A percentile compares a stretch with the other conserved stretches of the same genome.
Evolutionary conservation across 2,888 invertebrate genomes (phyloP).

Genomic region (Drosophila gaucha): DNA sequence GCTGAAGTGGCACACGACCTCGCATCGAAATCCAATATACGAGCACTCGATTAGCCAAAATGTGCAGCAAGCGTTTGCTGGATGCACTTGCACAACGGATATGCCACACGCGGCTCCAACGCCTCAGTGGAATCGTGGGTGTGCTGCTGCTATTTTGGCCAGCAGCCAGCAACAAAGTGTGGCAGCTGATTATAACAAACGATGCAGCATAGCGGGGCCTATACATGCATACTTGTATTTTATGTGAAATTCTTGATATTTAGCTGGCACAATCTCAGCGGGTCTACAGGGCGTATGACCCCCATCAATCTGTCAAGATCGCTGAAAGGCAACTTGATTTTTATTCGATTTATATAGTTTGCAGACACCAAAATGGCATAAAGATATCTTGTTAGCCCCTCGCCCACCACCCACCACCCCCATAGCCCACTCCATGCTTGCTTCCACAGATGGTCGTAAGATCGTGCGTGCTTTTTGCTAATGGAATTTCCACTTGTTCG

Average conservation of each 20-base stretch:
- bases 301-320: constrained; percentile 56
- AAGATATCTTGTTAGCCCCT: constrained; percentile 4
- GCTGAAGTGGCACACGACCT: constrained; percentile 53
- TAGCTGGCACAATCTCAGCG: constrained; percentile 7
- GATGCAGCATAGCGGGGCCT: not conserved
- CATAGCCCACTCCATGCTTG: not conserved
- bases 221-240: not conserved
- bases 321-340: constrained; percentile 24
- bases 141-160: constrained; percentile 33
- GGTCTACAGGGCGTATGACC: constrained; percentile 27
- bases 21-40: constrained; percentile 25
- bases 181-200: constrained; percentile 35
- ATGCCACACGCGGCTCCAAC: constrained; percentile 25
- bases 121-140: constrained; percentile 20
- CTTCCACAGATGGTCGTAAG: constrained; percentile 24
- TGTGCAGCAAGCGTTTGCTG: constrained; percentile 14
- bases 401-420: constrained; percentile 1
- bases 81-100: constrained; percentile 37
- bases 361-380: not conserved
- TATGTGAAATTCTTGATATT: constrained; percentile 3
- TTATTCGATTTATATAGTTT: constrained; percentile 17
- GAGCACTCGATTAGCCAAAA: constrained; percentile 4
- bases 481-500: constrained; percentile 52
- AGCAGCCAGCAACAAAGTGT: constrained; percentile 39
- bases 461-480: constrained; percentile 30